Conservation (phyloP, 2,797 vertebrate species). For the Vespertilio murinus region DNA sequence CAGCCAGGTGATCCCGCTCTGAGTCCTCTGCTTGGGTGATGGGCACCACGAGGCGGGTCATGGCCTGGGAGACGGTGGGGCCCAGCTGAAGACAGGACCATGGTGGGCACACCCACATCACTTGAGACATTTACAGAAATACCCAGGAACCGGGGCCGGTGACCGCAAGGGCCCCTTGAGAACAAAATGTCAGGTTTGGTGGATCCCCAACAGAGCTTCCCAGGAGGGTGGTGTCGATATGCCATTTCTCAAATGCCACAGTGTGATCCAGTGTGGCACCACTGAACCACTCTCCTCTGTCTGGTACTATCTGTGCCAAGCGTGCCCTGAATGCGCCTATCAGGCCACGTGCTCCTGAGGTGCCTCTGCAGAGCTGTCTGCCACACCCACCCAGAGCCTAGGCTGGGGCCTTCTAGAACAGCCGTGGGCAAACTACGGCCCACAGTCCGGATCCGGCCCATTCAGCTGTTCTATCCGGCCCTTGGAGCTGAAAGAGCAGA, state of each 20-base stretch:
- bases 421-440: no score
- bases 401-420: no score
- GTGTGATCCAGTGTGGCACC: background rate
- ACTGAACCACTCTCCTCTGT: background rate
- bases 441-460: no score
- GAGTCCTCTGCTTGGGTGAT: fast-evolving
- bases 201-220: background rate
- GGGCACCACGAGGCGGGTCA: background rate
- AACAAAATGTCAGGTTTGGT: background rate
- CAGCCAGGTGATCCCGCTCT: no score
- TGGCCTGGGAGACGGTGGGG: background rate
- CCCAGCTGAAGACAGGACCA: background rate
- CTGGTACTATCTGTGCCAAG: background rate
- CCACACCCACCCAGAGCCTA: background rate
- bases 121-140: fast-evolving
- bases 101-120: background rate
- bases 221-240: background rate
- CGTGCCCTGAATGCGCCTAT: background rate
- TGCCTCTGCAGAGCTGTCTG: background rate
- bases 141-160: background rate
- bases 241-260: background rate
- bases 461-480: no score
- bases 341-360: no score
- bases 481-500: no score
- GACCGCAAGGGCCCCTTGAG: background rate